Percentiles rank a stretch among this genome's conserved stretches.
These are phyloP conservation scores for Chesias legatella DNA, from an alignment of 2,888 invertebrate species.

Conservation along the genomic window DNA sequence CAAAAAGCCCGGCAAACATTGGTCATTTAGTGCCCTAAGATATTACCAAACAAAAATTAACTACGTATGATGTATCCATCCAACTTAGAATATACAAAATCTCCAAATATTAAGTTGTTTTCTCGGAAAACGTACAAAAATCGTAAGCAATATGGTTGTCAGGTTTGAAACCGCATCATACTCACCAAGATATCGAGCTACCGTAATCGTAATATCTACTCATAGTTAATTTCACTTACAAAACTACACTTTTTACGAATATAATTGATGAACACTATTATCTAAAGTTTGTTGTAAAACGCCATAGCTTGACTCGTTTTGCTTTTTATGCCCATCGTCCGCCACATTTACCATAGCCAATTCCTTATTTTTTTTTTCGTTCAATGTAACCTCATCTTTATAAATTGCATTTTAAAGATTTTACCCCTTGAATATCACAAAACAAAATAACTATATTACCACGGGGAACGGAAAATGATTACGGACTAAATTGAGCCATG, in stretches of 20 bases:
- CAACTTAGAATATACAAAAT: background rate
- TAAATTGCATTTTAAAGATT: constrained; percentile 7
- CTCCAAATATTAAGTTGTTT: constrained; percentile 30
- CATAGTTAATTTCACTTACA: constrained; percentile 65
- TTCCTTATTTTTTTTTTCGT: constrained; percentile 26
- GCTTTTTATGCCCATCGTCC: constrained; percentile 50
- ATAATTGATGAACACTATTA: constrained; percentile 49
- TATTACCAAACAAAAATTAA: background rate
- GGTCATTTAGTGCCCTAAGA: background rate
- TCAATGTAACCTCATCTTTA: constrained; percentile 36
- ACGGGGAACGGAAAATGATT: too few relatives aligned
- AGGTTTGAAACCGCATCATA: constrained; percentile 44
- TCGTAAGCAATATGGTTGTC: constrained; percentile 70
- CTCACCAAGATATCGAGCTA: constrained; percentile 79
- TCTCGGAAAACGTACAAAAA: constrained; percentile 59
- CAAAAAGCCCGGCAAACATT: constrained; percentile 16
- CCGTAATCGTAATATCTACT: constrained; percentile 80
- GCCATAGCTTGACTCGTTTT: constrained; percentile 58
- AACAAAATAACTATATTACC: too few relatives aligned
- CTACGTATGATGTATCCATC: background rate
- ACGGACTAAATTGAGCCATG: too few relatives aligned
- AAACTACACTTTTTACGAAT: constrained; percentile 51
- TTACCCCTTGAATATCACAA: too few relatives aligned
- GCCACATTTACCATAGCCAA: constrained; percentile 75
- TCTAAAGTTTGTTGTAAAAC: constrained; percentile 60